These are phyloP conservation scores for Misgurnus anguillicaudatus DNA, from an alignment of 2,113 vertebrate species.

Conservation along the genomic window DNA sequence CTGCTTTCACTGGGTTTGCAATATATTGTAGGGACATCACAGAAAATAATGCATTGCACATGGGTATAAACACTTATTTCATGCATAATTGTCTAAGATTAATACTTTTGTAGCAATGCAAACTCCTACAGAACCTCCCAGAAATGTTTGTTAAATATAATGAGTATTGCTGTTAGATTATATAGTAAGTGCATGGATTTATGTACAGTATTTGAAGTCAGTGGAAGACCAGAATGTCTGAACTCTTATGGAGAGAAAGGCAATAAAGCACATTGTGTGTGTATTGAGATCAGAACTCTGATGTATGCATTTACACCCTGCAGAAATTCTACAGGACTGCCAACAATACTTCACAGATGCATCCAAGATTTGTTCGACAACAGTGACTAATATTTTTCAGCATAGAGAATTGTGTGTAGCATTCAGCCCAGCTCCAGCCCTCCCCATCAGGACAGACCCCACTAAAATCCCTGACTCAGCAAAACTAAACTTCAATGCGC, in stretches of 20 bases:
- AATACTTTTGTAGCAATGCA: not conserved
- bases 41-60: no score
- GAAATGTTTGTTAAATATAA: not conserved
- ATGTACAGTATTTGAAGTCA: not conserved
- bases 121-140: not conserved
- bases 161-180: not conserved
- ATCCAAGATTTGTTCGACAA: not conserved
- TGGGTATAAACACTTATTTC: no score
- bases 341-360: not conserved
- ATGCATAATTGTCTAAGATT: no score
- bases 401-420: not conserved
- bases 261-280: not conserved
- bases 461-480: constrained; percentile 8
- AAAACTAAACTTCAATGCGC: not conserved
- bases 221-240: not conserved
- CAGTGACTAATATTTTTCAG: constrained; percentile 9
- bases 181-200: not conserved
- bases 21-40: no score
- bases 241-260: not conserved
- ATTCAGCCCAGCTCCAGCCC: constrained; percentile 11
- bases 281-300: not conserved
- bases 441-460: not conserved
- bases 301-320: not conserved
- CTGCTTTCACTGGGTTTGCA: not conserved
- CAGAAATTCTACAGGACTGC: not conserved